phyloP scores from a whole-genome alignment of 2,797 vertebrate genomes.

The Microhierax caerulescens region DNA sequence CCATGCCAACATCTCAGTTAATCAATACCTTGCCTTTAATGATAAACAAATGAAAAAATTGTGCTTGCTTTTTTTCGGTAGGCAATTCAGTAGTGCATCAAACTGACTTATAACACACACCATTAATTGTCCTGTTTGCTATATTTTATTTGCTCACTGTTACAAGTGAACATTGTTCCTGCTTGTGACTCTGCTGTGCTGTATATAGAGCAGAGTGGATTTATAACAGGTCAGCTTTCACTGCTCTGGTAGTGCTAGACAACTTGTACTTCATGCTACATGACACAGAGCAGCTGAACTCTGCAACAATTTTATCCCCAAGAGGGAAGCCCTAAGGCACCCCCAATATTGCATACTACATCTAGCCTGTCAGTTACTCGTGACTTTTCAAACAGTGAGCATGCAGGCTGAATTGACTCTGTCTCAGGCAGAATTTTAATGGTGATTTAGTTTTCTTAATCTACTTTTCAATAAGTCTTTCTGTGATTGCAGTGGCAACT shows the following conservation, averaged over 20 bases:
- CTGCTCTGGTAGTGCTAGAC: not conserved
- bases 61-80: not conserved
- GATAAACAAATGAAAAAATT: not conserved
- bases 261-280: not conserved
- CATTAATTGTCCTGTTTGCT: not conserved
- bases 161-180: accelerated
- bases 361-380: not conserved
- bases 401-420: not conserved
- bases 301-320: not conserved
- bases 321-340: not conserved
- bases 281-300: not conserved
- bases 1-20: not conserved
- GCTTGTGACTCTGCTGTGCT: not conserved
- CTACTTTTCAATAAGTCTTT: not conserved
- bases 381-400: not conserved
- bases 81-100: not conserved
- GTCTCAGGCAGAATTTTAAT: not conserved
- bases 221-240: not conserved
- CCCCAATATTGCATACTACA: not conserved
- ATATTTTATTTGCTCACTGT: not conserved
- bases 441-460: not conserved
- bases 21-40: not conserved
- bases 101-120: not conserved
- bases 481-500: not conserved
- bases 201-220: not conserved